phyloP scores from a whole-genome alignment of 2,888 invertebrate genomes.

The Apantesis nais region DNA sequence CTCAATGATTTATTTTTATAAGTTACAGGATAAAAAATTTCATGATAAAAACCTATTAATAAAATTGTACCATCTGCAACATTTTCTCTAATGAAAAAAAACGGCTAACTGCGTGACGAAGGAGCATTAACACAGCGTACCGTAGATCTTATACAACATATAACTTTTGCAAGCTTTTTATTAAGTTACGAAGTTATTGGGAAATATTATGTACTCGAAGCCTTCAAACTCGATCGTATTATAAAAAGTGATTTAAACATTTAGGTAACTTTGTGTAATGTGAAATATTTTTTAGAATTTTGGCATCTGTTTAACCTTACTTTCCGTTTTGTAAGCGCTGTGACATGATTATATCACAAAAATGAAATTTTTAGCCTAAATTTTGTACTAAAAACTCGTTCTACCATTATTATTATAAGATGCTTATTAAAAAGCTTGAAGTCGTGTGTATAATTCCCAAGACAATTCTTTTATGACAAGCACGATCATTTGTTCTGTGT shows the following conservation, averaged over 20 bases:
- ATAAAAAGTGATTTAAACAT: constrained; percentile 8
- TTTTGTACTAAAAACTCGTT: not conserved
- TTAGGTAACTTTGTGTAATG: not conserved
- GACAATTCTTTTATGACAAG: not conserved
- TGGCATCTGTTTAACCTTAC: not conserved
- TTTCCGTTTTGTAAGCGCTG: not conserved
- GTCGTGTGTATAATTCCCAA: no score
- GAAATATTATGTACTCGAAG: constrained; percentile 1
- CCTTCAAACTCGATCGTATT: not conserved
- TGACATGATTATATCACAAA: not conserved
- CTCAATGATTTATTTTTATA: not conserved
- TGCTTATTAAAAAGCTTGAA: no score
- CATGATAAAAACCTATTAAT: constrained; percentile 15
- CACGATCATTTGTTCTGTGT: not conserved
- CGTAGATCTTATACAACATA: constrained; percentile 13
- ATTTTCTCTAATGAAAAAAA: constrained; percentile 14
- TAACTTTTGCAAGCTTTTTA: constrained; percentile 12
- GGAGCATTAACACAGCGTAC: constrained; percentile 17
- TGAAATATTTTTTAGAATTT: not conserved
- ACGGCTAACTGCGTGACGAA: constrained; percentile 20
- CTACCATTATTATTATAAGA: not conserved
- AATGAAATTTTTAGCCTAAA: not conserved
- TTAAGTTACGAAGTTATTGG: constrained; percentile 5
- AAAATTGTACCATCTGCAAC: constrained; percentile 6
- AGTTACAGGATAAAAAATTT: constrained; percentile 1